Evolutionary conservation across 2,797 vertebrate genomes (phyloP), one percentile per base, ranked within the genome.

Genomic region (Lepidocolaptes lacrymiger): DNA sequence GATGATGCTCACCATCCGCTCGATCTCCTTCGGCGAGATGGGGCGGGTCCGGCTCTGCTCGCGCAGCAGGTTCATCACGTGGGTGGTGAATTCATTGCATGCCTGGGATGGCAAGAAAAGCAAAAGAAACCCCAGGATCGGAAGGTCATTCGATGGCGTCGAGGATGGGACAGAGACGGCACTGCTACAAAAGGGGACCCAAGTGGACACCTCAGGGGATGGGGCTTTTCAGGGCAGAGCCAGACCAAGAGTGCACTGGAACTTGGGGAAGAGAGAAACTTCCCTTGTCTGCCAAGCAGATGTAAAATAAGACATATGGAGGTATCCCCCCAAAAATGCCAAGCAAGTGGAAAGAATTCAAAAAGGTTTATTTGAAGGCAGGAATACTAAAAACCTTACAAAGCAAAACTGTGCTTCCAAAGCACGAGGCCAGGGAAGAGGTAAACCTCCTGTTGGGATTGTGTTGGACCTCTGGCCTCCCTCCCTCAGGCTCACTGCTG

Each of bases 1-100:
- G 98, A 99, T 99, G 98, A 99, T 99, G 98, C 98, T 98, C 95
- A 99, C 99, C 99, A 99, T 99, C 59, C 99, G 98, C 96, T 99
- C 99, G 8, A 99, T 99, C 98, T 99, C 99, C 97, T 99, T 99
- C 5, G 99, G 99, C 0, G 99, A 99, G 97, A 99, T 99, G 61
- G 99, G 99, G 69, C 99, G 98, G 27, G 99, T 99, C 96, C 99
- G 98, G 54, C 99, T 99, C 98, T 99, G 99, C 97, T 99, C 99
- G 18, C 99, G 98, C 97, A 99, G 97, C 87, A 99, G 98, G 97
- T 99, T 99, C 99, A 99, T 99, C 97, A 99, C 99, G 1, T 99
- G 99, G 90, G 99, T 99, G 84, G 99, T 99, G 98, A 99, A 99
- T 98, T 99, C 99, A 2, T 99, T 99, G 96, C 99, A 99, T 0